Conservation (phyloP, 2,797 vertebrate genomes). For the Sebastes vulpes region DNA sequence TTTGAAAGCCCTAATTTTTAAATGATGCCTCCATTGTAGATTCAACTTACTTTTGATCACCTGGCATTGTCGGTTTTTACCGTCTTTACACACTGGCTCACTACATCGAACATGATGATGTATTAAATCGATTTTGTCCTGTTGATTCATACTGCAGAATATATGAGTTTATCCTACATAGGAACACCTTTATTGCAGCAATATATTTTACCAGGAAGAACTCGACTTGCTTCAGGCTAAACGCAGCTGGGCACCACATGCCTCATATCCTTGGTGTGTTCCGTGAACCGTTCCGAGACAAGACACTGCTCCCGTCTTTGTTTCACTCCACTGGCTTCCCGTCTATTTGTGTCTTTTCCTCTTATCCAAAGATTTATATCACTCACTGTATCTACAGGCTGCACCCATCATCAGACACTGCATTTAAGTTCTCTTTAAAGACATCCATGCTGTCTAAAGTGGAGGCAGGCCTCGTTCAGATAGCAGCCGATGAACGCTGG, state of each 20-base stretch:
- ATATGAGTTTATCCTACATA: conserved; percentile 6
- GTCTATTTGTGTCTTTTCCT: conserved; percentile 43
- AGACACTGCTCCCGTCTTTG: conserved; percentile 46
- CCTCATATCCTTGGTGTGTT: conserved; percentile 39
- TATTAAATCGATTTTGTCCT: background rate
- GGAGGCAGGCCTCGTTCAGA: conserved; percentile 62
- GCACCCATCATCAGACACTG: conserved; percentile 50
- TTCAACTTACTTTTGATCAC: background rate
- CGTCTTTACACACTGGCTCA: background rate
- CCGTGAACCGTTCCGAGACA: conserved; percentile 42
- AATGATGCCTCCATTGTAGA: background rate
- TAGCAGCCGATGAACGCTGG: conserved; percentile 56
- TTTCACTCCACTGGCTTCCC: conserved; percentile 37
- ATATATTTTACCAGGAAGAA: conserved; percentile 38
- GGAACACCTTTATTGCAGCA: conserved; percentile 37
- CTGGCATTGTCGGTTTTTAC: background rate
- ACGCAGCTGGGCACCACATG: conserved; percentile 80
- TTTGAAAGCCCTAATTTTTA: no score
- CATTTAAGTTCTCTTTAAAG: conserved; percentile 60
- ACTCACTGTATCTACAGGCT: conserved; percentile 26
- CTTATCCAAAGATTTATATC: conserved; percentile 56
- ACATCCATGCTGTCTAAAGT: conserved; percentile 60
- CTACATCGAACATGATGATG: background rate
- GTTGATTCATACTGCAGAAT: conserved; percentile 9
- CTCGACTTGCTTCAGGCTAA: conserved; percentile 41